phyloP scores from a whole-genome alignment of 1,140 invertebrate species.

The Hylaeus anthracinus region DNA sequence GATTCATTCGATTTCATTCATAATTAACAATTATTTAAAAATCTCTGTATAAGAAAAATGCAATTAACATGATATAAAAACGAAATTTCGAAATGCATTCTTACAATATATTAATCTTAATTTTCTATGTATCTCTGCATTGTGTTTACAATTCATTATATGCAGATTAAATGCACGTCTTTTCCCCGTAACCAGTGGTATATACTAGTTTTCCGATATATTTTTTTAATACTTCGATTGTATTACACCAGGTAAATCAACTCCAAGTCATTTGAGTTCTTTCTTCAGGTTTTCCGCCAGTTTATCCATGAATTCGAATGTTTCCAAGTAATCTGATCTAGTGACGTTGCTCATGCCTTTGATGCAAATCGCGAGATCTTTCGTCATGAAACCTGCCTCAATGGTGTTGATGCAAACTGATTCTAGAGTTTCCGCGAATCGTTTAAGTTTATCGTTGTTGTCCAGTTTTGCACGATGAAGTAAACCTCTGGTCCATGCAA shows the following conservation, averaged over 20 bases:
- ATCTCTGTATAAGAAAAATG: not conserved
- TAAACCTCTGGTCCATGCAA: slow-evolving; percentile 97
- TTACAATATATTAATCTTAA: slow-evolving; percentile 23
- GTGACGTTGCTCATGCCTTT: slow-evolving; percentile 94
- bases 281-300: slow-evolving; percentile 95
- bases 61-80: slow-evolving; percentile 8
- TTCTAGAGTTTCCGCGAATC: slow-evolving; percentile 93
- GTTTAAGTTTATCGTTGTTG: slow-evolving; percentile 87
- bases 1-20: not conserved
- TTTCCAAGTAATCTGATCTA: slow-evolving; percentile 95
- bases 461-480: slow-evolving; percentile 96
- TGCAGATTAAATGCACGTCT: slow-evolving; percentile 15
- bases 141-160: not conserved
- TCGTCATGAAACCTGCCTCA: slow-evolving; percentile 97
- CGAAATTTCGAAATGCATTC: not conserved
- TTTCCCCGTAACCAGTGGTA: slow-evolving; percentile 36
- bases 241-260: not conserved
- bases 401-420: slow-evolving; percentile 96
- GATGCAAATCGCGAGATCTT: slow-evolving; percentile 99
- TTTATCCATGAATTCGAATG: slow-evolving; percentile 98
- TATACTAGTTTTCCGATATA: not conserved
- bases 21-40: not conserved
- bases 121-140: not conserved
- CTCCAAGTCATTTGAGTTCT: slow-evolving; percentile 40
- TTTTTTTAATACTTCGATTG: slow-evolving; percentile 51